Percentiles rank a stretch among this genome's conserved stretches.
These are phyloP conservation scores for Acronicta leporina DNA, from an alignment of 2,888 invertebrate species.

Conservation along the genomic window DNA sequence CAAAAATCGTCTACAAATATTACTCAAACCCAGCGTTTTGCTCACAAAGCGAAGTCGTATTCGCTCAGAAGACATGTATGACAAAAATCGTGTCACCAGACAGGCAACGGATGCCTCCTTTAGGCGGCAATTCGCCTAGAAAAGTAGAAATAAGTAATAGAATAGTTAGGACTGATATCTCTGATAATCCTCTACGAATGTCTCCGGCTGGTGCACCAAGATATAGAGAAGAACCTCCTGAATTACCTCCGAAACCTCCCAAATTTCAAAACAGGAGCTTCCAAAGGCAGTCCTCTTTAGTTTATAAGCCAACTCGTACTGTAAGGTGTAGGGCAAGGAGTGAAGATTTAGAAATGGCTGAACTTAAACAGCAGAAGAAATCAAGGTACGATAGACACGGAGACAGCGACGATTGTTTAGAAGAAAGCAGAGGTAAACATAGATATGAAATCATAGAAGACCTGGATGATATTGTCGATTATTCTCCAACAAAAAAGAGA, in stretches of 20 bases:
- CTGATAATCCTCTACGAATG: conserved; percentile 84
- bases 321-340: conserved; percentile 77
- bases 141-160: conserved; percentile 77
- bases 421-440: conserved; percentile 77
- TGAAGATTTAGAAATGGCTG: conserved; percentile 86
- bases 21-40: conserved; percentile 95
- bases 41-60: conserved; percentile 92
- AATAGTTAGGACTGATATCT: conserved; percentile 83
- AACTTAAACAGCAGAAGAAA: conserved; percentile 72
- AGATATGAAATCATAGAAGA: conserved; percentile 89
- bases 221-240: conserved; percentile 78
- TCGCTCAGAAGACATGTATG: conserved; percentile 79
- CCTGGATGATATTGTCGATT: conserved; percentile 76
- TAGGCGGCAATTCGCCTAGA: conserved; percentile 84
- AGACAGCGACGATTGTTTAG: conserved; percentile 76
- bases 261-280: conserved; percentile 79
- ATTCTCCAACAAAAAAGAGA: conserved; percentile 85
- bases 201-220: conserved; percentile 68
- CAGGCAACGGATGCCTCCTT: conserved; percentile 76
- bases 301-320: conserved; percentile 85
- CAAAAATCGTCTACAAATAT: conserved; percentile 89
- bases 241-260: conserved; percentile 81
- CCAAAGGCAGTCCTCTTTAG: conserved; percentile 81
- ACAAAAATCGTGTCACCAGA: conserved; percentile 74
- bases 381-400: conserved; percentile 73